phyloP scores from a whole-genome alignment of 2,797 vertebrate genomes.

The Mallotus villosus region DNA sequence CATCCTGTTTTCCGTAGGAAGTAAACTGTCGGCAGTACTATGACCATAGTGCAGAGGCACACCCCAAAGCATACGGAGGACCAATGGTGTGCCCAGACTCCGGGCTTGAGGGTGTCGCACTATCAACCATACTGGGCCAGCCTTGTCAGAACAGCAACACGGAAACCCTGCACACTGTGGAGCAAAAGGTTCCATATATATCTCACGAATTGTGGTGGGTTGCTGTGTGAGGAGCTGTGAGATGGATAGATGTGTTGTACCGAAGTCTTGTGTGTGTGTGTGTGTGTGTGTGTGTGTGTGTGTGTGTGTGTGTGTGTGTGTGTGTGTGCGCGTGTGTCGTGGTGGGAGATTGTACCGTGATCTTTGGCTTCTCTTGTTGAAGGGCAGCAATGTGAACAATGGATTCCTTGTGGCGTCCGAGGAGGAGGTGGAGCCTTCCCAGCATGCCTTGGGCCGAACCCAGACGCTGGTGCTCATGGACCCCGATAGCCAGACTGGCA shows the following conservation, averaged over 20 bases:
- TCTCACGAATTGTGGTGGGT: slow-evolving; percentile 10
- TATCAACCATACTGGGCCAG: slow-evolving; percentile 47
- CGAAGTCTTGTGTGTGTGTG: too few relatives aligned
- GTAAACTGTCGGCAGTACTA: slow-evolving; percentile 65
- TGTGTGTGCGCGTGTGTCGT: too few relatives aligned
- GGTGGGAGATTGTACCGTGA: slow-evolving; percentile 5
- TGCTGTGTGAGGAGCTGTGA: neutral
- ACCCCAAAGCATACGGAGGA: slow-evolving; percentile 57
- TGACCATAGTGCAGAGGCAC: slow-evolving; percentile 54
- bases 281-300: too few relatives aligned
- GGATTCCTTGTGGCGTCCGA: slow-evolving; percentile 46
- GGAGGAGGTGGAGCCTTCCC: slow-evolving; percentile 46
- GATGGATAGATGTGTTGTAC: neutral
- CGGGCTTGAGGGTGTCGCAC: slow-evolving; percentile 35
- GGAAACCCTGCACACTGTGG: slow-evolving; percentile 42
- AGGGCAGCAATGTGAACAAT: slow-evolving; percentile 51
- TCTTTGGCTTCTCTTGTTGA: slow-evolving; percentile 23
- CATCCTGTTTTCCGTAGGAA: slow-evolving; percentile 38
- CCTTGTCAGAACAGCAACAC: slow-evolving; percentile 39
- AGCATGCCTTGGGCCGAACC: slow-evolving; percentile 28
- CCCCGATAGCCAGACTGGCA: slow-evolving; percentile 38
- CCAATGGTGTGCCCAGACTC: slow-evolving; percentile 39
- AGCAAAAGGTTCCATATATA: slow-evolving; percentile 47
- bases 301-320: too few relatives aligned
- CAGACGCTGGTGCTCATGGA: slow-evolving; percentile 55